Conservation (phyloP, 2,113 vertebrate species). For the Nothobranchius furzeri region DNA sequence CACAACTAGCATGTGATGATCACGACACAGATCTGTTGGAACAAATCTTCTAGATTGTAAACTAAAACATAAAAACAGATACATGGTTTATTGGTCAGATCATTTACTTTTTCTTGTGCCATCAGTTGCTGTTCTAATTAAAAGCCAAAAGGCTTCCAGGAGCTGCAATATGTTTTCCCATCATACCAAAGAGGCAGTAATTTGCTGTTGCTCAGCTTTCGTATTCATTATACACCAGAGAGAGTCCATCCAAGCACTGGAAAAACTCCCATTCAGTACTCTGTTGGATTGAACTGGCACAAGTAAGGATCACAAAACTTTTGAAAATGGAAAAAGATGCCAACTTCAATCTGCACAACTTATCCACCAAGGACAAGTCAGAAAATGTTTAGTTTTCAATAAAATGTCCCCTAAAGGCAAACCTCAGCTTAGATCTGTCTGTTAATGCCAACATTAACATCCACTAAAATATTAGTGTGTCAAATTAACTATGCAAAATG, state of each 20-base stretch:
- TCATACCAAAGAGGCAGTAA: background rate
- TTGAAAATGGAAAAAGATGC: background rate
- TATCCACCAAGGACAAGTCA: background rate
- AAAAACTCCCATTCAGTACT: conserved; percentile 29
- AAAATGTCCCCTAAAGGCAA: background rate
- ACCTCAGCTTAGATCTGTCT: background rate
- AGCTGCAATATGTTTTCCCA: background rate
- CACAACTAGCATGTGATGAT: no score
- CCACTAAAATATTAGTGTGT: background rate
- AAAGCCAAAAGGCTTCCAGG: background rate
- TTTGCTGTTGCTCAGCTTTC: conserved; percentile 22
- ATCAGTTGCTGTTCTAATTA: background rate
- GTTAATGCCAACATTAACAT: conserved; percentile 1
- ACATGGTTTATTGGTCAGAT: background rate
- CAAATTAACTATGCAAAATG: conserved; percentile 1
- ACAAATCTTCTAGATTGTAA: background rate
- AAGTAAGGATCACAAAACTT: conserved; percentile 12
- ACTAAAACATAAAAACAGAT: no score
- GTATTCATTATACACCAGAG: conserved; percentile 9
- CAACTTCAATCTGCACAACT: background rate
- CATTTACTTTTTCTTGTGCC: background rate
- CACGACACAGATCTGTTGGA: no score
- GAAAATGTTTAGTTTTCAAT: conserved; percentile 17
- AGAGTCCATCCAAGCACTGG: conserved; percentile 24
- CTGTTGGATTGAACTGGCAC: conserved; percentile 20